Conservation (phyloP, 2,888 invertebrate genomes). For the Dromius quadrimaculatus region DNA sequence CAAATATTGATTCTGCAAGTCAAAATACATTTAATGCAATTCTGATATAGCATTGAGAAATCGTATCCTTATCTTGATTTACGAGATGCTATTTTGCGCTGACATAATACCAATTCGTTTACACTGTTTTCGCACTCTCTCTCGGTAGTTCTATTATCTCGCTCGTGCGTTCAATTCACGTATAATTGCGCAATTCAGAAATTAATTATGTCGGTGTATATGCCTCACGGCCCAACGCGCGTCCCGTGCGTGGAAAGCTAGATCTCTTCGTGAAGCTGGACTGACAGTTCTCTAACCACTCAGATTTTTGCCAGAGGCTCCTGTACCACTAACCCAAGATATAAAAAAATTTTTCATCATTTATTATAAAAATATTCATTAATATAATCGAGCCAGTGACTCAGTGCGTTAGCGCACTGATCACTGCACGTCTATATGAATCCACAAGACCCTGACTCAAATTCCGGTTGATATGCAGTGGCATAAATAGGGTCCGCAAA, state of each 20-base stretch:
- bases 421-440: no score
- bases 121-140: constrained; percentile 12
- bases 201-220: constrained; percentile 38
- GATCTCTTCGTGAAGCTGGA: background rate
- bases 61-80: constrained; percentile 48
- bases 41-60: constrained; percentile 38
- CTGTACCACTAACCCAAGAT: no score
- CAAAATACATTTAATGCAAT: constrained; percentile 26
- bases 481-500: no score
- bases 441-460: no score
- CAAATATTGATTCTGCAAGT: background rate
- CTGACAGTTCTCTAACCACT: background rate
- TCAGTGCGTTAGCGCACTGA: no score
- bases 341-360: no score
- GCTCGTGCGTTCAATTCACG: constrained; percentile 41
- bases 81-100: constrained; percentile 38
- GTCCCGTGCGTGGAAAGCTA: constrained; percentile 1
- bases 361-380: no score
- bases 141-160: constrained; percentile 9
- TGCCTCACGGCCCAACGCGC: constrained; percentile 30
- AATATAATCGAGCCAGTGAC: no score
- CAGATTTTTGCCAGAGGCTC: constrained; percentile 27
- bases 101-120: constrained; percentile 44
- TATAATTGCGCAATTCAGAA: constrained; percentile 47
- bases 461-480: no score